Base-by-base conservation (phyloP, 2,113 vertebrate genomes). In the Terrapene triunguis region DNA sequence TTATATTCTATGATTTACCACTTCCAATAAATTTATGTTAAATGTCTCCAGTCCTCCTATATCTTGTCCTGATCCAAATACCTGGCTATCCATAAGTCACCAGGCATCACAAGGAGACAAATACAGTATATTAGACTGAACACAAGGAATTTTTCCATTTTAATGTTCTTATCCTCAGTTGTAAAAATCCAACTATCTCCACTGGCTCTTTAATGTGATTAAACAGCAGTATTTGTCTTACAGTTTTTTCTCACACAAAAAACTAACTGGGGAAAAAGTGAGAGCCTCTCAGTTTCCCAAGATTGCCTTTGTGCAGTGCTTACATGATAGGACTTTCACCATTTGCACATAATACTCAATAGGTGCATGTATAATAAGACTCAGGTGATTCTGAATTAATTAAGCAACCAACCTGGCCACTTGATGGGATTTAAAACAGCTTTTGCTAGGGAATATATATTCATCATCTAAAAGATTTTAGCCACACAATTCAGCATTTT, bases 31-130 rank as follows among this genome's bases (percentile, higher is more conserved):
- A 32, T 6, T 24, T 54, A 62, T 32, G 25, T 89, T 95, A 47
- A 82, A 22, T 54, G 25, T 59, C 42, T 69, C 8, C 72, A 6
- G 1, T 5, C 88, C 85, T 62, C 38, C 78, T 94, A 69, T n/a
- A n/a, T 69, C 32, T 38, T 69, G 65, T n/a, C 35, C 78, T 87
- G 86, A 29, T 90, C 84, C 84, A 94, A 96, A 6, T 57, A 94
- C 14, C 87, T 89, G 74, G 57, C 93, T 90, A 97, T 82, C 83
- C 25, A 82, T 78, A 95, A 86, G 91, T 78, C 0, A 11, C 25
- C 80, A 38, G 35, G 88, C 88, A 94, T 96, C 92, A 95, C 81
- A 93, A 55, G 35, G 11, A 92, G 53, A 48, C 55, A 89, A 92
- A 92, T 32, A 12, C 10, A 55, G 93, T 42, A 86, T 1, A 89